Conservation (phyloP, 1,140 invertebrate genomes). For the Geopemphigus sp. region DNA sequence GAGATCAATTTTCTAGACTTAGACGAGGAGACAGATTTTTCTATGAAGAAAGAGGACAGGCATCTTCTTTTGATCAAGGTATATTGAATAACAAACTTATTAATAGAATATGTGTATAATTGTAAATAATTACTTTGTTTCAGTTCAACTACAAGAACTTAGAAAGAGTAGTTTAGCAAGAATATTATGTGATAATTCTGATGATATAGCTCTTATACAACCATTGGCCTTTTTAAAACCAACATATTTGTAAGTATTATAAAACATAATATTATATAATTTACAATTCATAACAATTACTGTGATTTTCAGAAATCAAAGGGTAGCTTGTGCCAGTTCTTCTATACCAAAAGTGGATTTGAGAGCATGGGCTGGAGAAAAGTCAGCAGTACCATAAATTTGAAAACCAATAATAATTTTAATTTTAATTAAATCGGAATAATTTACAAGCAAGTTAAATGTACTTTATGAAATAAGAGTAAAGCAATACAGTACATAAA, state of each 20-base stretch:
- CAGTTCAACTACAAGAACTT: conserved; percentile 61
- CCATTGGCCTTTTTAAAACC: conserved; percentile 59
- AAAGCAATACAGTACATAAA: too few species aligned
- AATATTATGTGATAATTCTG: conserved; percentile 63
- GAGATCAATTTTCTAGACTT: conserved; percentile 63
- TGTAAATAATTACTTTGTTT: conserved; percentile 50
- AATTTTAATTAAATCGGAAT: neutral
- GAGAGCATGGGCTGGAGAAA: conserved; percentile 56
- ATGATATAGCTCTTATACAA: conserved; percentile 59
- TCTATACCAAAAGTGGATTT: conserved; percentile 58
- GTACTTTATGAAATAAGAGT: too few species aligned
- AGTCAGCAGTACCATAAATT: conserved; percentile 51
- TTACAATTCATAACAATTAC: neutral
- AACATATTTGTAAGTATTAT: conserved; percentile 56
- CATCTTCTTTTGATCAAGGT: conserved; percentile 59
- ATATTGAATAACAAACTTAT: conserved; percentile 44
- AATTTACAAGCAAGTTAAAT: neutral
- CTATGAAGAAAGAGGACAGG: conserved; percentile 60
- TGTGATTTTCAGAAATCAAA: conserved; percentile 56
- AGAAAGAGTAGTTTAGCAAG: conserved; percentile 59
- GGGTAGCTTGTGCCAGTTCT: conserved; percentile 56
- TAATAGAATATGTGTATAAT: neutral
- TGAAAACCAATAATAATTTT: neutral
- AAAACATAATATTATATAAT: neutral
- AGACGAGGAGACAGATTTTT: conserved; percentile 60